These are phyloP conservation scores for Pantherophis vulpinus DNA, from an alignment of 2,797 vertebrate species.

Conservation along the genomic window DNA sequence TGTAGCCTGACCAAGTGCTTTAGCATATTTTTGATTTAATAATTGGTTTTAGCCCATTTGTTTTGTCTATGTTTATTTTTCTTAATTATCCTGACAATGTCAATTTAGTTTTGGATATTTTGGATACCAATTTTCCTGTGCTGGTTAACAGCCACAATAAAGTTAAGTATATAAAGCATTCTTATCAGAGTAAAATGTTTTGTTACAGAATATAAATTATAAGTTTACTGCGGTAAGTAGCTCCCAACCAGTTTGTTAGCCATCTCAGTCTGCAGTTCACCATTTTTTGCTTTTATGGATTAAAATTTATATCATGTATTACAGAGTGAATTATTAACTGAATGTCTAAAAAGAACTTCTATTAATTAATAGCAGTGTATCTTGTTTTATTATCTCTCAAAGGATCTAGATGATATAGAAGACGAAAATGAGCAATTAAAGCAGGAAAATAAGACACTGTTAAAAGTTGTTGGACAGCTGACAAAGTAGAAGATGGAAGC, in stretches of 20 bases:
- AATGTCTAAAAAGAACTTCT: neutral
- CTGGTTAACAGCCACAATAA: neutral
- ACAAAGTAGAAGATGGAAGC: constrained; percentile 89
- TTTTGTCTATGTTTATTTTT: neutral
- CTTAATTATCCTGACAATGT: neutral
- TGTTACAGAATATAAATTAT: neutral
- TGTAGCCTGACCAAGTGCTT: neutral
- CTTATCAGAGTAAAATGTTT: neutral
- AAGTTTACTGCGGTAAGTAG: neutral
- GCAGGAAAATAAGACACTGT: constrained; percentile 98
- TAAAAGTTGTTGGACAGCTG: constrained; percentile 98
- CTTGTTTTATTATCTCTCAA: constrained; percentile 31
- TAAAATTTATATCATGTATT: neutral
- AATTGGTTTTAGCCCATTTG: neutral
- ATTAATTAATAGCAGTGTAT: neutral
- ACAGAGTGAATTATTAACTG: neutral
- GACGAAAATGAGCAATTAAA: constrained; percentile 98
- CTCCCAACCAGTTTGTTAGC: neutral
- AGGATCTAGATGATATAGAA: constrained; percentile 98
- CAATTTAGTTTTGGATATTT: neutral
- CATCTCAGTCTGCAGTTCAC: neutral
- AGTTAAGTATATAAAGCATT: neutral
- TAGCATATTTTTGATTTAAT: neutral
- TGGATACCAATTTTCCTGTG: neutral
- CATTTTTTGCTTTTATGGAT: constrained; percentile 2